phyloP scores from a whole-genome alignment of 2,888 invertebrate species.

The Drosophila meridiana region DNA sequence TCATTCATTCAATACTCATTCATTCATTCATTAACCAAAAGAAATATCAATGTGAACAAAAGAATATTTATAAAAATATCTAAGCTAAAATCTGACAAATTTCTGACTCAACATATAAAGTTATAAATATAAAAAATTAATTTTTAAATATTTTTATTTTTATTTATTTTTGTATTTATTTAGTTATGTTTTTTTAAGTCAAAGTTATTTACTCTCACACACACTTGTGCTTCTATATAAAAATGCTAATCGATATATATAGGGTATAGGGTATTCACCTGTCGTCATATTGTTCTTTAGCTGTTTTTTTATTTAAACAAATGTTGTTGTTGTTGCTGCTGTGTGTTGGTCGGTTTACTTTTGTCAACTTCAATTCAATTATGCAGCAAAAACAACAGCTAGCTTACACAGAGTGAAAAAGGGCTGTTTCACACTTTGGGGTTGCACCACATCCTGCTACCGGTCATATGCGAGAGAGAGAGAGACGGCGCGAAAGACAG shows the following conservation, averaged over 20 bases:
- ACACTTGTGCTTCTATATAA: too few relatives aligned
- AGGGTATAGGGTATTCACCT: slow-evolving; percentile 5
- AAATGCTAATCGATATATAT: not conserved
- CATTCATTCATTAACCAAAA: too few relatives aligned
- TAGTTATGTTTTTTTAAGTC: too few relatives aligned
- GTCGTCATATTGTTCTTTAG: not conserved
- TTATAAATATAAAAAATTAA: too few relatives aligned
- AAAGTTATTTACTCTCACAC: too few relatives aligned
- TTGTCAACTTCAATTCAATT: slow-evolving; percentile 83
- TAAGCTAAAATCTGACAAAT: too few relatives aligned
- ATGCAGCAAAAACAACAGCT: slow-evolving; percentile 67
- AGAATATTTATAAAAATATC: too few relatives aligned
- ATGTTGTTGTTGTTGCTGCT: slow-evolving; percentile 25
- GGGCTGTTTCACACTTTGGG: slow-evolving; percentile 66
- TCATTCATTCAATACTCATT: too few relatives aligned
- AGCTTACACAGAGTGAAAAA: slow-evolving; percentile 33
- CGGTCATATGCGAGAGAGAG: slow-evolving; percentile 21
- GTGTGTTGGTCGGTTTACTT: slow-evolving; percentile 64
- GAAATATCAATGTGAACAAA: too few relatives aligned
- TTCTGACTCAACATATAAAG: too few relatives aligned
- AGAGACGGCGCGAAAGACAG: slow-evolving; percentile 30
- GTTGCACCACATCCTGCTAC: slow-evolving; percentile 46
- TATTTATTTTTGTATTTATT: too few relatives aligned
- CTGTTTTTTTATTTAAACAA: slow-evolving; percentile 64
- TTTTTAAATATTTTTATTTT: too few relatives aligned